A percentile compares a stretch with the other conserved stretches of the same genome.
Conservation (phyloP, 2,113 vertebrate genomes). For the Cololabis saira region DNA sequence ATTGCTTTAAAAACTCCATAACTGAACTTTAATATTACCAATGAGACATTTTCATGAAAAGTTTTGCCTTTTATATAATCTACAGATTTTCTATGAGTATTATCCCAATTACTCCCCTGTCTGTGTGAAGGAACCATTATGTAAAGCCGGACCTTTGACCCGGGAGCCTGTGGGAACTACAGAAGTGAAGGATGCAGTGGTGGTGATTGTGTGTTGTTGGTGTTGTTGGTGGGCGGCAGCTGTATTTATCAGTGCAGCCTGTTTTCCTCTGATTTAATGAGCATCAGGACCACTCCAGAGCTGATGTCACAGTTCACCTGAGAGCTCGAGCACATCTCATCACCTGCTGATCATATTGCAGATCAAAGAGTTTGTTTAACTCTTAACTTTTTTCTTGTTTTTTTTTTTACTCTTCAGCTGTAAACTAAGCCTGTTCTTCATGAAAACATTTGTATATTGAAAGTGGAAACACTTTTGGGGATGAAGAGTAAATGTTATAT, state of each 20-base stretch:
- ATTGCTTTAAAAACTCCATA: no score
- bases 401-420: neutral
- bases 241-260: conserved; percentile 60
- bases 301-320: conserved; percentile 40
- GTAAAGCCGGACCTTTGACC: conserved; percentile 65
- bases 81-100: conserved; percentile 19
- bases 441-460: no score
- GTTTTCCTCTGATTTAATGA: conserved; percentile 69
- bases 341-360: conserved; percentile 24
- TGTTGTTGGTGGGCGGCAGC: conserved; percentile 71
- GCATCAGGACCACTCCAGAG: conserved; percentile 45
- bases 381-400: neutral
- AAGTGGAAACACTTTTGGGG: no score
- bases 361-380: conserved; percentile 1
- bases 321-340: conserved; percentile 24
- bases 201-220: conserved; percentile 4
- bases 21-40: no score
- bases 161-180: conserved; percentile 17
- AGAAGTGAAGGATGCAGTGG: conserved; percentile 31
- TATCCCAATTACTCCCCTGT: conserved; percentile 27
- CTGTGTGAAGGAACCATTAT: conserved; percentile 52
- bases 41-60: conserved; percentile 3
- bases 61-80: neutral
- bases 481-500: no score
- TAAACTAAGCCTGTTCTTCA: no score